Evolutionary conservation across 2,797 vertebrate genomes (phyloP).

Genomic region (Gephyroberyx darwinii): DNA sequence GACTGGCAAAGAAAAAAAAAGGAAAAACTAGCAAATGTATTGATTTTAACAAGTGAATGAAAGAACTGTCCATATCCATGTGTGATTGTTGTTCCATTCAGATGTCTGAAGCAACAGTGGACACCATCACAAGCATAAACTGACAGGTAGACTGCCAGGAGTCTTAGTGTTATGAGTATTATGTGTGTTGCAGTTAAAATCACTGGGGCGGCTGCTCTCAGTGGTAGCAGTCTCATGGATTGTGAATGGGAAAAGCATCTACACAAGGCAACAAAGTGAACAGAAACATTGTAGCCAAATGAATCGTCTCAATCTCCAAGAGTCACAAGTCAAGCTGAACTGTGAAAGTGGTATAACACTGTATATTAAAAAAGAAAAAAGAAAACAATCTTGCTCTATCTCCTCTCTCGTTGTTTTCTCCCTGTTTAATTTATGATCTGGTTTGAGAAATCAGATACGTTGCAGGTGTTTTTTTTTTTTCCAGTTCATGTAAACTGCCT

Average conservation of each 20-base stretch:
- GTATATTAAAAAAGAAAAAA: slow-evolving; percentile 90
- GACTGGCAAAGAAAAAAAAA: slow-evolving; percentile 88
- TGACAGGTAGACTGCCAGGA: slow-evolving; percentile 83
- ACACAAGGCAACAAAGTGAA: slow-evolving; percentile 77
- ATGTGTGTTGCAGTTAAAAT: slow-evolving; percentile 84
- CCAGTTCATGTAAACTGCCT: slow-evolving; percentile 98
- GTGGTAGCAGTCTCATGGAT: slow-evolving; percentile 71
- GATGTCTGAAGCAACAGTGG: slow-evolving; percentile 74
- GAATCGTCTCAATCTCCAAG: slow-evolving; percentile 95
- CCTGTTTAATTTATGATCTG: slow-evolving; percentile 98
- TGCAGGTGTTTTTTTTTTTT: slow-evolving; percentile 97
- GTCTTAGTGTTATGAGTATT: slow-evolving; percentile 89
- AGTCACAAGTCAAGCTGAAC: slow-evolving; percentile 99
- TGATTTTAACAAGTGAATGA: slow-evolving; percentile 69
- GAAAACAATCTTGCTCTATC: slow-evolving; percentile 88
- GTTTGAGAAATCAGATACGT: slow-evolving; percentile 97
- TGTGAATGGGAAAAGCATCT: slow-evolving; percentile 77
- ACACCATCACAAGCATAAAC: slow-evolving; percentile 78
- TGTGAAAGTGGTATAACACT: slow-evolving; percentile 99
- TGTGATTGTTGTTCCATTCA: slow-evolving; percentile 71
- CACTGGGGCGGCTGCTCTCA: slow-evolving; percentile 75
- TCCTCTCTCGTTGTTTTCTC: slow-evolving; percentile 84
- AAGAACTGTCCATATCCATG: slow-evolving; percentile 74
- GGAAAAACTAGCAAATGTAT: slow-evolving; percentile 71
- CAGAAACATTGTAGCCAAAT: slow-evolving; percentile 85